phyloP scores from a whole-genome alignment of 2,113 vertebrate species.

The Geococcyx californianus region DNA sequence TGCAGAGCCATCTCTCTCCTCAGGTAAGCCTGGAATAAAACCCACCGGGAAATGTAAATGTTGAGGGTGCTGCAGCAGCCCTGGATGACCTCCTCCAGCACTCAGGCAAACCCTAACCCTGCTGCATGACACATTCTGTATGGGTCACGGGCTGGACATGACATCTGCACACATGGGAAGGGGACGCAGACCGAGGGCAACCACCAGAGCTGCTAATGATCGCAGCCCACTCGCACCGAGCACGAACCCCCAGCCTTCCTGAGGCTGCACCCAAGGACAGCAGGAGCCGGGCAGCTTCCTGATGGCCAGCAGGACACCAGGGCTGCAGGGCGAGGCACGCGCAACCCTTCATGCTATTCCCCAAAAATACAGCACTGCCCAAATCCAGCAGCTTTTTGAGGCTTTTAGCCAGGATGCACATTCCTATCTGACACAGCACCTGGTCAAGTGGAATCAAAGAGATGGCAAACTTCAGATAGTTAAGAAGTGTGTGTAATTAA shows the following conservation, averaged over 20 bases:
- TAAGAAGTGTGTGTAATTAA: background rate
- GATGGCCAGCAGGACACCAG: accelerated
- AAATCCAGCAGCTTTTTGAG: background rate
- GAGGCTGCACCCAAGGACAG: background rate
- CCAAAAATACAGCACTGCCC: background rate
- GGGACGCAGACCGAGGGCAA: background rate
- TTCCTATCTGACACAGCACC: background rate
- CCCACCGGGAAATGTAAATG: background rate
- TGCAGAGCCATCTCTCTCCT: background rate
- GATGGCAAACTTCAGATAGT: background rate
- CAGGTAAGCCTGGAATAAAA: background rate
- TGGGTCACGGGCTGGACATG: accelerated
- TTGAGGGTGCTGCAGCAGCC: background rate
- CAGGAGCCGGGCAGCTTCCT: background rate
- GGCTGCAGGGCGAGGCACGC: background rate
- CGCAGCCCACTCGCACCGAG: accelerated
- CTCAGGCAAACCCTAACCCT: background rate
- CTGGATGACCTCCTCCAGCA: background rate
- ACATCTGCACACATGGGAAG: background rate
- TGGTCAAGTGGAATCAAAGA: background rate
- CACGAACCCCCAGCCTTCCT: background rate
- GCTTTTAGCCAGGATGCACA: background rate
- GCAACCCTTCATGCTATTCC: background rate
- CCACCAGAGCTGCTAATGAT: background rate
- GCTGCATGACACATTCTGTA: accelerated